Conservation (phyloP, 1,140 invertebrate genomes). For the Drosophila lacteicornis region DNA sequence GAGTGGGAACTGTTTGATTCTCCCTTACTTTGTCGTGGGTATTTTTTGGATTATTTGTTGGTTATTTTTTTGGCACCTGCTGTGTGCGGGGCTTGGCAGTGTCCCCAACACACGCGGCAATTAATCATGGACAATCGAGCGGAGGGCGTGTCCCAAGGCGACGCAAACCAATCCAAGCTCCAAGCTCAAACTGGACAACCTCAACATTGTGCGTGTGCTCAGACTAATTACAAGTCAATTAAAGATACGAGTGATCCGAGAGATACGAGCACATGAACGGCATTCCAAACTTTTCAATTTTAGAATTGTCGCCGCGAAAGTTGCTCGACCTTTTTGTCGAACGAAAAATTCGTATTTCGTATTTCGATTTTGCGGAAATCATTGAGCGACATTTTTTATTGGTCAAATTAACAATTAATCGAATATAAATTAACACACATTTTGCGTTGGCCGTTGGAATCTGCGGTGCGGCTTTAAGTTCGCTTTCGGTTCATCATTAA, state of each 20-base stretch:
- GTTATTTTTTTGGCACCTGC: slow-evolving; percentile 31
- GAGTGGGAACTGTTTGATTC: slow-evolving; percentile 11
- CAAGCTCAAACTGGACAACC: slow-evolving; percentile 41
- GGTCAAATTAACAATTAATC: slow-evolving; percentile 73
- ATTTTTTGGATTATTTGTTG: slow-evolving; percentile 15
- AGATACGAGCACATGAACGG: slow-evolving; percentile 7
- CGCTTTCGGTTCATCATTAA: slow-evolving; percentile 30
- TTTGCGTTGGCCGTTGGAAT: slow-evolving; percentile 17
- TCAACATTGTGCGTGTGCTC: slow-evolving; percentile 46
- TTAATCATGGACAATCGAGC: slow-evolving; percentile 33
- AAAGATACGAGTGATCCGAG: slow-evolving; percentile 26
- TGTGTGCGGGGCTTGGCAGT: slow-evolving; percentile 25
- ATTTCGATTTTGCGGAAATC: slow-evolving; percentile 60
- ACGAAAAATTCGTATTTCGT: no score
- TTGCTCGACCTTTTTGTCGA: slow-evolving; percentile 53
- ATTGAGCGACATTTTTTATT: slow-evolving; percentile 55
- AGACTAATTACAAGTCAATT: slow-evolving; percentile 58
- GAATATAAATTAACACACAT: slow-evolving; percentile 72
- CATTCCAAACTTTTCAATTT: slow-evolving; percentile 53
- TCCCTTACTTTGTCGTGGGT: slow-evolving; percentile 7
- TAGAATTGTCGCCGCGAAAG: slow-evolving; percentile 59
- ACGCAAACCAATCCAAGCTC: neutral
- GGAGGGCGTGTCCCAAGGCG: slow-evolving; percentile 34
- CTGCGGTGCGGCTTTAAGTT: neutral
- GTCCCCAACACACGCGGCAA: slow-evolving; percentile 31